Evolutionary conservation across 2,797 vertebrate species (phyloP).

Genomic region (Mycteria americana): DNA sequence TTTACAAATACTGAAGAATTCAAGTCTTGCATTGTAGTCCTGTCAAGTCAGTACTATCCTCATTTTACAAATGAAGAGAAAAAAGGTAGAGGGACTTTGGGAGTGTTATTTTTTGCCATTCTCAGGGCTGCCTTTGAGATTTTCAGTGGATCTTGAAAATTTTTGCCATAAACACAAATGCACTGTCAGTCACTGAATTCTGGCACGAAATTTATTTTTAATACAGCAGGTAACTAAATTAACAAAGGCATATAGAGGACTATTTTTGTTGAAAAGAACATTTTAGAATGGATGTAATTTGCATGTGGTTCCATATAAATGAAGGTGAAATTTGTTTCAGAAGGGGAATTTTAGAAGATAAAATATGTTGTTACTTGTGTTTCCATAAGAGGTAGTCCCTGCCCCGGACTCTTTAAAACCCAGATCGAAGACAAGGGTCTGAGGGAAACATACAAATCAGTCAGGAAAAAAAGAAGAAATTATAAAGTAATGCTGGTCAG

Average conservation of each 20-base stretch:
- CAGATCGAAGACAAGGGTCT: background rate
- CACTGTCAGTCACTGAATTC: background rate
- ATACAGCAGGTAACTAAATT: background rate
- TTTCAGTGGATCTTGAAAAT: background rate
- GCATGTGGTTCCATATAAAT: background rate
- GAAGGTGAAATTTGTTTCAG: background rate
- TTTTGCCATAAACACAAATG: background rate
- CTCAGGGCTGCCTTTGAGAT: background rate
- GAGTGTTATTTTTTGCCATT: background rate
- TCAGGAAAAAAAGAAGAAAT: accelerated
- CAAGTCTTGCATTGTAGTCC: background rate
- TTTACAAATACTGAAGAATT: background rate
- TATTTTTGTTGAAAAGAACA: background rate
- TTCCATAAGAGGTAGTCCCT: background rate
- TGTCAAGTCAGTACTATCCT: background rate
- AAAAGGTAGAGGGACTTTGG: background rate
- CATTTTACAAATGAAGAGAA: background rate
- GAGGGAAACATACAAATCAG: background rate
- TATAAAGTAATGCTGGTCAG: background rate
- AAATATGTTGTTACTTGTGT: background rate
- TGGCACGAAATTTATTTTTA: background rate
- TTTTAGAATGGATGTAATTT: background rate
- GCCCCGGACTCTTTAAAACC: background rate
- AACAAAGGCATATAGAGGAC: background rate
- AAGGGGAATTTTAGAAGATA: background rate